Evolutionary conservation across 2,797 vertebrate genomes (phyloP), one percentile per base, ranked within the genome.

Genomic region (Malurus leucopterus): DNA sequence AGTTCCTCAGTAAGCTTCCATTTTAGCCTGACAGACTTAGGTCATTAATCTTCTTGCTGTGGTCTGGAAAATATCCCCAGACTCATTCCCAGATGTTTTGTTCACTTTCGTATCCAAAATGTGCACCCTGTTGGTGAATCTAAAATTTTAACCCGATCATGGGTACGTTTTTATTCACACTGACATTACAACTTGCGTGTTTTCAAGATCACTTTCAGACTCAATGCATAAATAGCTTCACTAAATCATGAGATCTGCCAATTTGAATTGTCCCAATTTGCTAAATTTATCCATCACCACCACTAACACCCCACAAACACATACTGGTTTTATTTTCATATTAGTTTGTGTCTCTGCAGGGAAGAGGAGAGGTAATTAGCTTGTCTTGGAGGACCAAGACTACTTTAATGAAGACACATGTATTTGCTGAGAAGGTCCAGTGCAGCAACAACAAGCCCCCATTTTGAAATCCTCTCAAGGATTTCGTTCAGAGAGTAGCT

Each of bases 41-140:
- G 40, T 77, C 90, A 92, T 94, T 89, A 94, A 94, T 95, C 90
- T 92, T 93, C 75, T 72, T 89, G 24, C 91, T 90, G 93, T 89
- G 92, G 90, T 85, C 92, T 95, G 94, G 94, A 91, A 94, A 91
- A 71, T 16, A 85, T 92, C 75, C 70, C 36, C 54, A 89, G 65
- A 84, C 53, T 86, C 5, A 3, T 91, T 94, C 75, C 89, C 92
- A 94, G 86, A 95, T 95, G 87, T 93, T 95, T 83, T 85, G 69
- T 77, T 86, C 82, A 83, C 84, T 93, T 91, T 86, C 80, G 67
- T 86, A 87, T 89, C 90, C 94, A 93, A 92, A 93, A 89, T 80
- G 84, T 89, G 86, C 50, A 80, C 90, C 86, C 89, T 79, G 5
- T 86, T 86, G 49, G 32, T 71, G 32, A 85, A 83, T 82, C 53